Evolutionary conservation across 1,140 invertebrate genomes (phyloP), one percentile per base, ranked within the genome.

Genomic region (Nixonia krombeini): DNA sequence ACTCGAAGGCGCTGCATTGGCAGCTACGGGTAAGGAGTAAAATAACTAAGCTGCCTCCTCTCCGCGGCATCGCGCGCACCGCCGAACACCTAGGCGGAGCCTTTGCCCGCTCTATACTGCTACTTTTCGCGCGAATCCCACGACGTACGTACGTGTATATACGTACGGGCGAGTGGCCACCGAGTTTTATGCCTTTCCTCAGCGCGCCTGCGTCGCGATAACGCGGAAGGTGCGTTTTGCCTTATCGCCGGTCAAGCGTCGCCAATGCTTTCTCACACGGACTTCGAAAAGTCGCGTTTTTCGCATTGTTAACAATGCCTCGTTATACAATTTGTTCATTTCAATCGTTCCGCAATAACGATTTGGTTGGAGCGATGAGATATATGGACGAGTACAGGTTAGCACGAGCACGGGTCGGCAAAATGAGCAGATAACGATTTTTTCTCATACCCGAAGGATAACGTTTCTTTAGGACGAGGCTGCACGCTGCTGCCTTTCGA

Each of bases 1-100:
- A 62, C 73, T 74, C 71, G 75, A 64, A 71, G 62, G 52, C 72
- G 66, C 66, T 72, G 76, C 76, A 78, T 76, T 73, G 76, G 74
- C 65, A 68, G 75, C 53, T 55, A 56, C 67, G 58, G 40, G 62
- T 70, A 69, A 66, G 66, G 66, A 72, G 70, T 72, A 66, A 73
- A 77, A 72, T 74, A 76, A 75, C 75, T 69, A 26, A 64, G 71
- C 57, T 56, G 72, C 73, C 70, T 73, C 70, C 71, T 75, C 70
- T 68, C 57, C 26, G 37, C 28, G 28, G 33, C 55, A 56, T 58
- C 47, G 49, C 58, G 46, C 59, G 61, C 35, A 59, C 44, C 33
- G 23, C 18, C 41, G 18, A 52, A 56, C 25, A 63, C 56, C 70
- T 80, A 80, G 78, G 78, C 78, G 76, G 78, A 80, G 75, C 75